These are phyloP conservation scores for Tautogolabrus adspersus DNA, from an alignment of 2,113 vertebrate genomes.

Conservation along the genomic window DNA sequence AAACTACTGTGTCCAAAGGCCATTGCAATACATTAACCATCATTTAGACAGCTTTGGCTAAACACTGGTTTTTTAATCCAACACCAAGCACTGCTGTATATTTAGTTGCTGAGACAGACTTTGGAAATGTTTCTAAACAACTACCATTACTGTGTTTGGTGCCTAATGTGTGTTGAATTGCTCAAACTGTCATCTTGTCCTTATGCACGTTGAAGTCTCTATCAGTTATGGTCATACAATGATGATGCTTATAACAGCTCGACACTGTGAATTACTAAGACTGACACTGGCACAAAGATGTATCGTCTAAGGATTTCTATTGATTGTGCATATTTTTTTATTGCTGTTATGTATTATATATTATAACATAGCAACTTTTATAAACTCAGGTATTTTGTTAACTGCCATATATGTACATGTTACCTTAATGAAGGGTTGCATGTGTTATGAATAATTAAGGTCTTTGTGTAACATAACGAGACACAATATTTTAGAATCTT, in stretches of 20 bases:
- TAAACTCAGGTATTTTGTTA: conserved; percentile 78
- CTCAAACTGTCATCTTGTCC: conserved; percentile 30
- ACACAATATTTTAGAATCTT: conserved; percentile 7
- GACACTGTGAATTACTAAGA: conserved; percentile 69
- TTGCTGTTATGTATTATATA: conserved; percentile 43
- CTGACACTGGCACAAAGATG: conserved; percentile 42
- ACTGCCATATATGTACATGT: conserved; percentile 24
- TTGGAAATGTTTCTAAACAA: neutral
- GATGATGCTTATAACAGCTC: conserved; percentile 18
- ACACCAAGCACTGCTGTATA: conserved; percentile 7
- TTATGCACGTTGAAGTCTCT: conserved; percentile 44
- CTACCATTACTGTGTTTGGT: conserved; percentile 33
- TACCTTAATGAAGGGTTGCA: conserved; percentile 37
- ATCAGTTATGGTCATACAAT: conserved; percentile 8
- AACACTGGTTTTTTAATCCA: conserved; percentile 6
- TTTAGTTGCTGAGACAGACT: conserved; percentile 3
- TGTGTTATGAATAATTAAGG: conserved; percentile 15
- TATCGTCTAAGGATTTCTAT: conserved; percentile 44
- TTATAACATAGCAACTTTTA: conserved; percentile 54
- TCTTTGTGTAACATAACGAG: conserved; percentile 18
- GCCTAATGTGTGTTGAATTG: conserved; percentile 24
- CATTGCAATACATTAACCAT: neutral
- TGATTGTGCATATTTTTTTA: conserved; percentile 70
- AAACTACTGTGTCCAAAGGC: conserved; percentile 3
- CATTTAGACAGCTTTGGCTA: neutral